A percentile compares a stretch with the other conserved stretches of the same genome.
These are phyloP conservation scores for Platyscapa corneri DNA, from an alignment of 1,140 invertebrate genomes.

Conservation along the genomic window DNA sequence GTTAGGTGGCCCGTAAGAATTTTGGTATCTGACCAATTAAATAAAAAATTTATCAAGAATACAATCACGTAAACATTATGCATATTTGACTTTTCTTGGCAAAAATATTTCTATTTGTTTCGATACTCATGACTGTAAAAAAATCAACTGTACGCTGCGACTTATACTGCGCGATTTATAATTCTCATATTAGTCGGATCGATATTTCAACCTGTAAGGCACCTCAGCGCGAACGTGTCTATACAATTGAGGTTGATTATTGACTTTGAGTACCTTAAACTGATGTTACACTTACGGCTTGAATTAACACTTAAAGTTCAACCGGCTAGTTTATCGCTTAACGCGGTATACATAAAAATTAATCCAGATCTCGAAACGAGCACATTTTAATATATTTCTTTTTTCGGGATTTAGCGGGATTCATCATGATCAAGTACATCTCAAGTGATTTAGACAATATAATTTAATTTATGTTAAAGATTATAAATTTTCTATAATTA, in stretches of 20 bases:
- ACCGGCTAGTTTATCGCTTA: no score
- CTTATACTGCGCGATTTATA: not conserved
- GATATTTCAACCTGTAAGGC: constrained; percentile 28
- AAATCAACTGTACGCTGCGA: not conserved
- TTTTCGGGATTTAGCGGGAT: no score
- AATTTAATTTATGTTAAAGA: no score
- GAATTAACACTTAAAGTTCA: not conserved
- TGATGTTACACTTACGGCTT: not conserved
- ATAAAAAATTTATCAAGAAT: not conserved
- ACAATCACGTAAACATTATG: constrained; percentile 35
- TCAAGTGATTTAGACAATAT: no score
- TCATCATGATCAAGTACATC: no score
- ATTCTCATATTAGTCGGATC: constrained; percentile 14
- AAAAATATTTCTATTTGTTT: not conserved
- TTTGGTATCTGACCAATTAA: constrained; percentile 43
- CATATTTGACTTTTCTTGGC: constrained; percentile 26
- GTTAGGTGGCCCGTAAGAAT: constrained; percentile 58
- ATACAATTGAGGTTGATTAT: constrained; percentile 45
- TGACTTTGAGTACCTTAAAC: not conserved
- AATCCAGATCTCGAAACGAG: not conserved
- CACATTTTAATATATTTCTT: no score
- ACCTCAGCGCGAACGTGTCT: not conserved
- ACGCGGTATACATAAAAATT: not conserved
- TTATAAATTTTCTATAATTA: no score
- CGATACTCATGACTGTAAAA: constrained; percentile 39